Evolutionary conservation across 2,888 invertebrate genomes (phyloP).

Genomic region (Drosophila bunnanda): DNA sequence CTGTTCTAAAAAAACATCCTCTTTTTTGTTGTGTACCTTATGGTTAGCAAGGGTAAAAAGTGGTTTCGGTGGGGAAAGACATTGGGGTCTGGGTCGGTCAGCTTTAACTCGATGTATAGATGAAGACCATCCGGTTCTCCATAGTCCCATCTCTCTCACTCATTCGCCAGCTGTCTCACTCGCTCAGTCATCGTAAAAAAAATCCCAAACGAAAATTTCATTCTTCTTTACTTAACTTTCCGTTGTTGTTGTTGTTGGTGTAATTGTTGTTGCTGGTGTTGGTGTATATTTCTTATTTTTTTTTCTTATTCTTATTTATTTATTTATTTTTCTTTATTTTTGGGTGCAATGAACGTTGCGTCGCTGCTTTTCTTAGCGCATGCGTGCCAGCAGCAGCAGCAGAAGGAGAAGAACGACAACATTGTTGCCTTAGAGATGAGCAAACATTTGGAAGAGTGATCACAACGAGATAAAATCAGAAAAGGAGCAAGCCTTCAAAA

Average conservation of each 20-base stretch:
- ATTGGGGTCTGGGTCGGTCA: slow-evolving; percentile 64
- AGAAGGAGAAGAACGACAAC: slow-evolving; percentile 28
- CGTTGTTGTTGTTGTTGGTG: slow-evolving; percentile 11
- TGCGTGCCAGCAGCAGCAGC: slow-evolving; percentile 64
- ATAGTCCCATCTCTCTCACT: slow-evolving; percentile 19
- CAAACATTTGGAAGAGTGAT: slow-evolving; percentile 28
- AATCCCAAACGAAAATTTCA: slow-evolving; percentile 72
- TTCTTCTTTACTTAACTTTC: slow-evolving; percentile 69
- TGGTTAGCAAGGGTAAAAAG: slow-evolving; percentile 32
- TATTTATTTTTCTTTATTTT: too few species aligned
- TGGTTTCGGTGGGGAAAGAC: slow-evolving; percentile 46
- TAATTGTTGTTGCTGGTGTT: slow-evolving; percentile 3
- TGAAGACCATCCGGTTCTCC: slow-evolving; percentile 71
- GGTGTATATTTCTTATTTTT: slow-evolving; percentile 39
- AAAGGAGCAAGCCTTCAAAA: not conserved
- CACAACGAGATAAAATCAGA: not conserved
- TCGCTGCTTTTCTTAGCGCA: slow-evolving; percentile 62
- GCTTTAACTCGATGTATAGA: slow-evolving; percentile 51
- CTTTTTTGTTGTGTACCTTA: slow-evolving; percentile 11
- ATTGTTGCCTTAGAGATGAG: slow-evolving; percentile 49
- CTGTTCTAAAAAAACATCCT: not conserved
- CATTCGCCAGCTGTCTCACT: not conserved
- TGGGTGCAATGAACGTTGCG: slow-evolving; percentile 79
- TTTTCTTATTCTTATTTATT: slow-evolving; percentile 47
- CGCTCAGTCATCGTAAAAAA: slow-evolving; percentile 38